Evolutionary conservation across 1,140 invertebrate species (phyloP).

Genomic region (Saccostrea glomerata): DNA sequence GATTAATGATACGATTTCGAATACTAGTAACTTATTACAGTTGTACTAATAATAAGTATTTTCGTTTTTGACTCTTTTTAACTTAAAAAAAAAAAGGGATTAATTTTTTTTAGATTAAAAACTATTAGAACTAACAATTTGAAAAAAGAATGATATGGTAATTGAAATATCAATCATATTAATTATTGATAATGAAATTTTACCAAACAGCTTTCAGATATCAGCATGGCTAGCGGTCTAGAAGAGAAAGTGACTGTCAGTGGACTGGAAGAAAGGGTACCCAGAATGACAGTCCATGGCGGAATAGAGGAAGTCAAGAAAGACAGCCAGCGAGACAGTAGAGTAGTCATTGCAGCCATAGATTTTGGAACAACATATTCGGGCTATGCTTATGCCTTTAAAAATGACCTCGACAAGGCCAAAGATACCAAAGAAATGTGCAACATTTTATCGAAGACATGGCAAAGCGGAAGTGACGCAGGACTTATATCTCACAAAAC

Average conservation of each 20-base stretch:
- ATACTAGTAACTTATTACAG: background rate
- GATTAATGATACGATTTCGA: background rate
- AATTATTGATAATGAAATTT: background rate
- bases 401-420: background rate
- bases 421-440: background rate
- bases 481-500: conserved; percentile 79
- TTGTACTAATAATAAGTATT: too few species aligned
- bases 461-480: conserved; percentile 23
- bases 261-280: background rate
- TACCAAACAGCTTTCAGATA: background rate
- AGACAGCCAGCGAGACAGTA: background rate
- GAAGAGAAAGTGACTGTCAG: background rate
- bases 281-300: background rate
- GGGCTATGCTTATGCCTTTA: background rate
- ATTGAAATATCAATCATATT: too few species aligned
- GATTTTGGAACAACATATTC: conserved; percentile 23
- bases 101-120: too few species aligned
- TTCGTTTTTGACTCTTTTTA: too few species aligned
- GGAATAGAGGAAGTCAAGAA: background rate
- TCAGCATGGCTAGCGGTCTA: background rate
- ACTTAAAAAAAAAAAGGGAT: too few species aligned
- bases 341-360: conserved; percentile 6
- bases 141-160: too few species aligned
- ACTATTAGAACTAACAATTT: too few species aligned
- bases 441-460: background rate